A percentile compares a stretch with the other conserved stretches of the same genome.
Conservation (phyloP, 2,888 invertebrate species). For the Ophion obscuratus region DNA sequence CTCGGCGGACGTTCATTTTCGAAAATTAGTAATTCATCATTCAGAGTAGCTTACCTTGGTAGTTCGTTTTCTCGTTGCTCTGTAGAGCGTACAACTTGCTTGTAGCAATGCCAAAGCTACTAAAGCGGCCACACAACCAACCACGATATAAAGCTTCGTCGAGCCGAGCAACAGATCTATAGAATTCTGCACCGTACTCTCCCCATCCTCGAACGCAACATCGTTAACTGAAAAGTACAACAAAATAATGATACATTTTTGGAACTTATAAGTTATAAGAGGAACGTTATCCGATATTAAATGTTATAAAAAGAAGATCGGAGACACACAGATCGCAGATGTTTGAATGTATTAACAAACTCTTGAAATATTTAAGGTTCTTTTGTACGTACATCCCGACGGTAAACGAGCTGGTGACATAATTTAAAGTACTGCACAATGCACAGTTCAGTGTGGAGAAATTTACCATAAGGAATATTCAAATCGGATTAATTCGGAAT, state of each 20-base stretch:
- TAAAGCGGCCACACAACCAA: slow-evolving; percentile 92
- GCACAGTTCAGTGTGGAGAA: no score
- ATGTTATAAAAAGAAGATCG: not conserved
- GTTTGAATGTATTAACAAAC: no score
- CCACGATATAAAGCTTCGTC: slow-evolving; percentile 92
- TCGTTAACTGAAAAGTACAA: slow-evolving; percentile 84
- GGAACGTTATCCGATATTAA: not conserved
- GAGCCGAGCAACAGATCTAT: slow-evolving; percentile 88
- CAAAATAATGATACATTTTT: slow-evolving; percentile 13
- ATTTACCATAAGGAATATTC: no score
- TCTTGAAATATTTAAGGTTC: no score
- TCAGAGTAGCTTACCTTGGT: slow-evolving; percentile 87
- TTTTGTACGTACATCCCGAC: no score
- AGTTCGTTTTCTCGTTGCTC: slow-evolving; percentile 86
- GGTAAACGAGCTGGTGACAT: no score
- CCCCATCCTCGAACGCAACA: slow-evolving; percentile 72
- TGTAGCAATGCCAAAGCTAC: slow-evolving; percentile 92
- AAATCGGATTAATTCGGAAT: no score
- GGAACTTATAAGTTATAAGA: not conserved
- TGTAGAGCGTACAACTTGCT: slow-evolving; percentile 93
- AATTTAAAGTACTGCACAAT: no score
- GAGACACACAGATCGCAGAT: not conserved
- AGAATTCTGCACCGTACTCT: slow-evolving; percentile 62
- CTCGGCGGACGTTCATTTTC: slow-evolving; percentile 5
- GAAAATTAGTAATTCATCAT: slow-evolving; percentile 49